Evolutionary conservation across 2,888 invertebrate species (phyloP), one percentile per base, ranked within the genome.

Genomic region (Synergus umbraculus): DNA sequence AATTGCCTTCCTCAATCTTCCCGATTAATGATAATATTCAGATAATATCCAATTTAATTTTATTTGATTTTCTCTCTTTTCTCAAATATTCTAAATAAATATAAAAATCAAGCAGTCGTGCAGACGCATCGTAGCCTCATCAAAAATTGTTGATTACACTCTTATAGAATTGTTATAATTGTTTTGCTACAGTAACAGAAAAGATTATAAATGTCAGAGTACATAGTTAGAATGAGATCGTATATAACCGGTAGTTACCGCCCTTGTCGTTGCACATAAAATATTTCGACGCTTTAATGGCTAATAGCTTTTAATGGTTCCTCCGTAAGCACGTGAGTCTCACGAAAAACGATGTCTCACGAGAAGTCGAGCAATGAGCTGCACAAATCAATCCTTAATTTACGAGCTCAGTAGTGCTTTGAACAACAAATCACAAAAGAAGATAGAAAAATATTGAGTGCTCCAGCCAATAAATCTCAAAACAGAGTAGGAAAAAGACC

Each of bases 241-340:
- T 83, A 83, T 87, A 82, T 84, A 85, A 85, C 82, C 77, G 82
- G 80, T 84, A 82, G 86, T 85, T 85, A 82, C 80, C 87, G 85
- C 88, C 88, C 88, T 85, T 82, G 86, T 85, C 86, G 86, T 87
- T 86, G 83, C 79, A 84, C 86, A 86, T 89, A 88, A 89, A 89
- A 88, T 90, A 89, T 89, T 88, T 88, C 86, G 87, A 88, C 87
- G 85, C 88, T 88, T 88, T 88, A 88, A 88, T 89, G 88, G 88
- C 87, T 87, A 87, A 88, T 88, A 87, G 89, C 86, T 88, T 89
- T 88, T 89, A 89, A 89, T 88, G 87, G 87, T 86, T 82, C 85
- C 82, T 84, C 81, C 78, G 76, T 78, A 76, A 82, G 76, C 81
- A 80, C 80, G 83, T 84, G 82, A 82, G 79, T 79, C 80, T 82